Percentiles rank a stretch among this genome's conserved stretches.
phyloP scores from a whole-genome alignment of 1,140 invertebrate species.

The Batillaria attramentaria region DNA sequence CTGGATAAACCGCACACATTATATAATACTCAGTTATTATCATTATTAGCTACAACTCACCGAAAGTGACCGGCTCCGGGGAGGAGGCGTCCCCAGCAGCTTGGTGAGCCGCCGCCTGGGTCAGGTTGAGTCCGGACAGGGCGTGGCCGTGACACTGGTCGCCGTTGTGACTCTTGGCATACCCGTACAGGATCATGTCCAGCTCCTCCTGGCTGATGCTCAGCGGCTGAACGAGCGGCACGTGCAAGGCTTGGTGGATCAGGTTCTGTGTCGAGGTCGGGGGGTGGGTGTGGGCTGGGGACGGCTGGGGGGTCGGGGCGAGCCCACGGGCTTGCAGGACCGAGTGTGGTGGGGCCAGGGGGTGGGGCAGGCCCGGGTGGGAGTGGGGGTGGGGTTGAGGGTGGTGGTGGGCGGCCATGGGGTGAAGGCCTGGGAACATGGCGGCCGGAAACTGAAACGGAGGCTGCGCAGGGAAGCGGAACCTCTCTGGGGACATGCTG shows the following conservation, averaged over 20 bases:
- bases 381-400: slow-evolving; percentile 17
- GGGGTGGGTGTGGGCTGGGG: slow-evolving; percentile 20
- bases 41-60: background rate
- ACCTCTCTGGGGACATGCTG: slow-evolving; percentile 17
- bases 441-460: slow-evolving; percentile 13
- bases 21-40: background rate
- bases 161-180: background rate
- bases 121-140: slow-evolving; percentile 21
- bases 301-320: background rate
- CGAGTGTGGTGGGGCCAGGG: no score
- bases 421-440: slow-evolving; percentile 18
- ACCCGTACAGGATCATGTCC: slow-evolving; percentile 24
- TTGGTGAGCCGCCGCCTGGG: background rate
- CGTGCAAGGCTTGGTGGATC: background rate
- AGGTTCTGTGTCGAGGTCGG: background rate
- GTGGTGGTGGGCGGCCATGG: slow-evolving; percentile 7
- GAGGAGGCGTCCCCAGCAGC: background rate
- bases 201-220: slow-evolving; percentile 22
- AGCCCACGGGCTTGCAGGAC: no score
- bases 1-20: background rate
- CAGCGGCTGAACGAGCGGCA: background rate
- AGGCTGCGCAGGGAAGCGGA: slow-evolving; percentile 16
- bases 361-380: background rate
- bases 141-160: slow-evolving; percentile 17
- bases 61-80: slow-evolving; percentile 8